Base-by-base conservation (phyloP, 2,797 vertebrate genomes). In the Enoplosus armatus region DNA sequence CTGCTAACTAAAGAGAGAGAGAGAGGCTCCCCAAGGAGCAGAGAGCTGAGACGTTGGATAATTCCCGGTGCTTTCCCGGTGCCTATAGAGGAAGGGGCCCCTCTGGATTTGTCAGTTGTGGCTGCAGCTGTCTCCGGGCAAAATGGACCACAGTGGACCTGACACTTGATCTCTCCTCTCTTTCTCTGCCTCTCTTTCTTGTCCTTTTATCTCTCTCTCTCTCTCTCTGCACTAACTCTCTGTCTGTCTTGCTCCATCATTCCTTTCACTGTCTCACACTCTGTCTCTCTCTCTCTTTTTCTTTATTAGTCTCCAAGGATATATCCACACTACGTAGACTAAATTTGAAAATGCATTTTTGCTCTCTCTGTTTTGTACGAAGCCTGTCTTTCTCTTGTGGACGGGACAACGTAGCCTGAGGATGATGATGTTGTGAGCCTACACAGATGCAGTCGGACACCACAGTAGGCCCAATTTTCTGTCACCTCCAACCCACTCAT, bases 61-160 rank as follows among this genome's bases (percentile, higher is more conserved):
- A 93, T 92, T 94, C 92, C 86, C 82, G 92, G 94, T 94, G 92
- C 91, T 94, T 94, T 93, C 93, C 93, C 91, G 85, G 85, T 91
- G 90, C 90, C 93, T 94, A 89, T 89, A 90, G 92, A 92, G 84
- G 85, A 90, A 90, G 89, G 93, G 94, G 92, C 92, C 91, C 87
- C 91, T 92, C 87, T 90, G 92, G 93, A 93, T 94, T 93, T 94
- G 92, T 93, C 92, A 93, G 91, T 92, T 92, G 92, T 91, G 92
- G 91, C 91, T 94, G 94, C 94, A 94, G 93, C 92, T 94, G 94
- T 94, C 92, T 93, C 87, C 5, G 85, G 91, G 90, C 90, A 92
- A 92, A 94, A 92, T 92, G 91, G 91, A 93, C 90, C 91, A 91
- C 88, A 93, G 93, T 91, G 90, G 90, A 92, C 92, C 87, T 93